phyloP scores from a whole-genome alignment of 2,113 vertebrate species.

The Pteruthius melanotis region DNA sequence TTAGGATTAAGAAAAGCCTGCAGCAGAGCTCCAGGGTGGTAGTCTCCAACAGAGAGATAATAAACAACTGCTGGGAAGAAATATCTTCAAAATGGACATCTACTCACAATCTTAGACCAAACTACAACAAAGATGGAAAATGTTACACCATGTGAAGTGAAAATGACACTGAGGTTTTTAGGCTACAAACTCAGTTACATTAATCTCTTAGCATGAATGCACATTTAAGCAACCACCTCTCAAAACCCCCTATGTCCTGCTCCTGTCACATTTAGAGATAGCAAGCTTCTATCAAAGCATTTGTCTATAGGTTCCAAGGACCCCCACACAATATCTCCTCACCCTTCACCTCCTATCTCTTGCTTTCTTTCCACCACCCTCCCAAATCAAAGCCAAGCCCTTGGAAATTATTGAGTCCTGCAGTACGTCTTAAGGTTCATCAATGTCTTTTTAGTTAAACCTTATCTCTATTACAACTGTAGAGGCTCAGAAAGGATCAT shows the following conservation, averaged over 20 bases:
- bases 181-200: not conserved
- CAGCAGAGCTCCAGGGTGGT: not conserved
- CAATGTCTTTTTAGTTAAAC: not conserved
- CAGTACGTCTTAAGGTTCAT: not conserved
- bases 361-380: not conserved
- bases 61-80: not conserved
- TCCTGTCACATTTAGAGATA: not conserved
- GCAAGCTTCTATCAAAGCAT: not conserved
- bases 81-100: not conserved
- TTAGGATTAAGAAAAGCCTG: not conserved
- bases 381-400: not conserved
- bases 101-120: not conserved
- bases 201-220: not conserved
- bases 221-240: not conserved
- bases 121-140: not conserved
- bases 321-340: fast-evolving
- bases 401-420: not conserved
- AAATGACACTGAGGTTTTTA: not conserved
- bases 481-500: not conserved
- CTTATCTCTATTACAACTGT: not conserved
- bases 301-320: not conserved
- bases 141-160: not conserved
- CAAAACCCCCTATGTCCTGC: not conserved
- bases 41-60: not conserved
- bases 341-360: not conserved